Evolutionary conservation across 2,113 vertebrate genomes (phyloP).

Genomic region (Suricata suricatta): DNA sequence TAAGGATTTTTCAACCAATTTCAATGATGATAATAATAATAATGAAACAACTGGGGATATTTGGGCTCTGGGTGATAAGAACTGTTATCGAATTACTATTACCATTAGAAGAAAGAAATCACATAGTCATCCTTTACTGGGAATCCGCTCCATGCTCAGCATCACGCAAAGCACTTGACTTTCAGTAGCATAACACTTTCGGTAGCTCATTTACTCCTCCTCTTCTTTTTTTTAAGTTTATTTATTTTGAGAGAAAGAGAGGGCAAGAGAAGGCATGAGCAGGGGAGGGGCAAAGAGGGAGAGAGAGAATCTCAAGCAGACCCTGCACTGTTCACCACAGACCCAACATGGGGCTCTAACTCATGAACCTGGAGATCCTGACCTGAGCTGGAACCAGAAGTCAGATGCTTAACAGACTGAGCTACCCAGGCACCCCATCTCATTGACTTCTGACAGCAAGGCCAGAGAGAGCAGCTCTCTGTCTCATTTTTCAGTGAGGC

Average conservation of each 20-base stretch:
- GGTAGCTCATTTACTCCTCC: not conserved
- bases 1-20: not conserved
- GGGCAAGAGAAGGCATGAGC: no score
- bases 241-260: no score
- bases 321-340: no score
- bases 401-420: no score
- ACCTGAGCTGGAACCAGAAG: no score
- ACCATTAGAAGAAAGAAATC: not conserved
- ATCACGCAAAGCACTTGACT: not conserved
- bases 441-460: not conserved
- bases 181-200: no score
- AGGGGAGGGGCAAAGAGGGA: no score
- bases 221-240: not conserved
- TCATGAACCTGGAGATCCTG: no score
- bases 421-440: not conserved
- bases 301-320: no score
- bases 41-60: not conserved
- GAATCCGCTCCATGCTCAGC: not conserved
- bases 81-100: not conserved
- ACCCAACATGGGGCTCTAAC: no score
- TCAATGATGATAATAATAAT: not conserved
- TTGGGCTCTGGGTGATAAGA: not conserved
- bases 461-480: not conserved
- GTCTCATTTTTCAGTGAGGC: not conserved
- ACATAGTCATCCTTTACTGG: not conserved